phyloP scores from a whole-genome alignment of 2,888 invertebrate species.

The Acleris cristana region DNA sequence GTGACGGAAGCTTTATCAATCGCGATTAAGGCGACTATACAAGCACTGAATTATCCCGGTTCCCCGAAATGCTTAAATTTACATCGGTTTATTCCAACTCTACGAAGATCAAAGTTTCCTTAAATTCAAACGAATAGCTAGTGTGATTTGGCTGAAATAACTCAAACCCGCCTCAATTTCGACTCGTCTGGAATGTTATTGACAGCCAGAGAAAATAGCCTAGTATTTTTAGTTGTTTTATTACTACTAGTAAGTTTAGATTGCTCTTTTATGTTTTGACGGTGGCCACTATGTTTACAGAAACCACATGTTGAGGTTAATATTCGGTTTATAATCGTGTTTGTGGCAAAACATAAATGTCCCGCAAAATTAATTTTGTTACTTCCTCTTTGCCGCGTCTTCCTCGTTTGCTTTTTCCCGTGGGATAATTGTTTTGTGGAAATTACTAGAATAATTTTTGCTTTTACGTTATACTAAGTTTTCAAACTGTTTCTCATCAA shows the following conservation, averaged over 20 bases:
- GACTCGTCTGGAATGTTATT: conserved; percentile 19
- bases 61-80: neutral
- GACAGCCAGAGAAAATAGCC: conserved; percentile 22
- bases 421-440: neutral
- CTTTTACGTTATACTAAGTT: neutral
- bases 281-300: conserved; percentile 4
- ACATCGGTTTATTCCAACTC: conserved; percentile 13
- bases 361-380: neutral
- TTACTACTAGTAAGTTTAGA: conserved; percentile 18
- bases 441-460: neutral
- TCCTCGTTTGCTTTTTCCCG: neutral
- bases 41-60: neutral
- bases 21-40: no score
- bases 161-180: conserved; percentile 5
- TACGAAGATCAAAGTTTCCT: conserved; percentile 12
- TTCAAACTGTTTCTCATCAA: neutral
- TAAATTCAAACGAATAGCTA: conserved; percentile 1
- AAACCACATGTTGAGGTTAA: conserved; percentile 20
- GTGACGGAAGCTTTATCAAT: neutral
- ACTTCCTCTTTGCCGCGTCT: neutral
- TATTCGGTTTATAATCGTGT: conserved; percentile 24
- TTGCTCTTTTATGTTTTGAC: conserved; percentile 29
- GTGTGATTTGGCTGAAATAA: conserved; percentile 9
- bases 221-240: conserved; percentile 33
- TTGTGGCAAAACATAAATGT: conserved; percentile 6